A percentile compares a stretch with the other conserved stretches of the same genome.
These are phyloP conservation scores for Oreortyx pictus DNA, from an alignment of 2,797 vertebrate genomes.

Conservation along the genomic window DNA sequence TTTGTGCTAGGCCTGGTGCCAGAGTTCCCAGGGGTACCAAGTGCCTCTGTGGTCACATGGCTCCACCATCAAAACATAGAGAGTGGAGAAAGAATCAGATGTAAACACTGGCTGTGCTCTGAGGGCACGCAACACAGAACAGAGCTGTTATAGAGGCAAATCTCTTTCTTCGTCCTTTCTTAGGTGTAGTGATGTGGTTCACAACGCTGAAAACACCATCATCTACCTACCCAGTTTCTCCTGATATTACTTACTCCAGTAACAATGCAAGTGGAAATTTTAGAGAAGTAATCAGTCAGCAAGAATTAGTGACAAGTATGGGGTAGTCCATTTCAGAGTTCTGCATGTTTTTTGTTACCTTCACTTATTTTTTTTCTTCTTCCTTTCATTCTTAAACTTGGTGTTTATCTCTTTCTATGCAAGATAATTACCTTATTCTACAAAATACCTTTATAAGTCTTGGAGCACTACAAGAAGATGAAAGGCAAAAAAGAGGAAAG, in stretches of 20 bases:
- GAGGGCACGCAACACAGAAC: fast-evolving
- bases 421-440: background rate
- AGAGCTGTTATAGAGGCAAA: background rate
- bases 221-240: background rate
- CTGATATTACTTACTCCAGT: background rate
- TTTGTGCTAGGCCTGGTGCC: background rate
- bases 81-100: background rate
- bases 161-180: background rate
- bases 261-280: background rate
- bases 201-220: background rate
- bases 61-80: background rate
- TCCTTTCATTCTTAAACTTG: background rate
- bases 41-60: background rate
- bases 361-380: background rate
- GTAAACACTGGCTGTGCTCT: background rate
- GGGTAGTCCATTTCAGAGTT: background rate
- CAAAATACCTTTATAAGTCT: background rate
- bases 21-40: background rate
- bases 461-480: background rate
- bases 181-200: background rate
- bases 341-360: background rate
- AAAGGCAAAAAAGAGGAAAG: background rate
- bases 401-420: background rate
- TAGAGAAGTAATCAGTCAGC: background rate
- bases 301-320: background rate